Conservation (phyloP, 2,113 vertebrate species). For the Phoenicopterus ruber region DNA sequence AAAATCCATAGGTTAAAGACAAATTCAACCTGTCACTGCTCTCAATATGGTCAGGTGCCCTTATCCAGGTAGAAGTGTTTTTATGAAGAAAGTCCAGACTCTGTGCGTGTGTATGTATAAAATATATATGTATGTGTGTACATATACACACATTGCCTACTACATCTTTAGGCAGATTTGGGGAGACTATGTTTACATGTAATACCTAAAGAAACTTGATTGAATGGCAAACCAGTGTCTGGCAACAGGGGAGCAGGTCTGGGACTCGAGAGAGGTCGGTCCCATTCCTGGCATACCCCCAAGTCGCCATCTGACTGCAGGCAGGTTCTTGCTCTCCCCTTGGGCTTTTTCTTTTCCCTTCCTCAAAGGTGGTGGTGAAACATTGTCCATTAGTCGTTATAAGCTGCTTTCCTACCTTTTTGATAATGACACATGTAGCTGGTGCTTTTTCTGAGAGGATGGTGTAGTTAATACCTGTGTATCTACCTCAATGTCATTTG, state of each 20-base stretch:
- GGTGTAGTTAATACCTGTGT: background rate
- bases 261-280: background rate
- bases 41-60: background rate
- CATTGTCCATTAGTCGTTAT: background rate
- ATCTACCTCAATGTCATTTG: background rate
- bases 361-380: background rate
- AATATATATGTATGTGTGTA: background rate
- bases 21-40: background rate
- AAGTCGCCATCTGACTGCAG: background rate
- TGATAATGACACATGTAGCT: background rate
- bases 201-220: background rate
- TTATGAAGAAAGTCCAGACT: background rate
- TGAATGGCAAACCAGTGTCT: background rate
- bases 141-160: background rate
- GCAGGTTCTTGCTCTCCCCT: background rate
- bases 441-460: background rate
- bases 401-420: background rate
- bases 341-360: background rate
- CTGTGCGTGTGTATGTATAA: background rate
- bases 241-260: background rate
- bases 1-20: conserved; percentile 44
- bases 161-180: background rate
- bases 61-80: background rate
- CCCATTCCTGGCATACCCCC: background rate
- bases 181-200: background rate